Evolutionary conservation across 2,797 vertebrate species (phyloP).

Genomic region (Ataeniobius toweri): DNA sequence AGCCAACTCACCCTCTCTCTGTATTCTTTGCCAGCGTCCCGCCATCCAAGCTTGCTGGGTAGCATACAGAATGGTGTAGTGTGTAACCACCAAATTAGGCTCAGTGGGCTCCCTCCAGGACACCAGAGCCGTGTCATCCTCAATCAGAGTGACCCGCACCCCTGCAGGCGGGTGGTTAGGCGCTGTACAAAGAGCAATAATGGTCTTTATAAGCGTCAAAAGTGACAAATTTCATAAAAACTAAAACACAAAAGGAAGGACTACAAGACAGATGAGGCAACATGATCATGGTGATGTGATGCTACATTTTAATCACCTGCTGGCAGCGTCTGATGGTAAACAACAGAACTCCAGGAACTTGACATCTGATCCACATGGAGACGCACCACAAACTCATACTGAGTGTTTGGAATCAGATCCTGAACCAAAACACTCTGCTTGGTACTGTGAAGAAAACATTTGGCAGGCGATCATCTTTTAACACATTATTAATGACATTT

Average conservation of each 20-base stretch:
- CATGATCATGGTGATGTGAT: background rate
- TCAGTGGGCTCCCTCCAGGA: conserved; percentile 93
- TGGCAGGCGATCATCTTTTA: background rate
- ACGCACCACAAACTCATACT: conserved; percentile 95
- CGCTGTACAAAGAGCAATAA: conserved; percentile 73
- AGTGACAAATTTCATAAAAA: background rate
- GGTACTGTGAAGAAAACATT: conserved; percentile 74
- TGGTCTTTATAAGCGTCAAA: background rate
- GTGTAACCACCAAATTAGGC: conserved; percentile 84
- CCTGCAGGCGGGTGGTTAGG: conserved; percentile 88
- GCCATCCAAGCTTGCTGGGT: conserved; percentile 88
- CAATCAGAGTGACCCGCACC: conserved; percentile 91
- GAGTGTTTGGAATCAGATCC: conserved; percentile 88
- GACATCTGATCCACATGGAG: conserved; percentile 93
- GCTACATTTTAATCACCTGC: conserved; percentile 83
- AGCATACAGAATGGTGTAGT: conserved; percentile 92
- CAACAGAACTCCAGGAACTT: conserved; percentile 93
- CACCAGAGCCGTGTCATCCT: conserved; percentile 93
- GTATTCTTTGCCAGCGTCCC: conserved; percentile 90
- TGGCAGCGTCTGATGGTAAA: conserved; percentile 88
- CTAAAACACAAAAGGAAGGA: background rate
- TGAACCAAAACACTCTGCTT: conserved; percentile 87
- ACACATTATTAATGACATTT: background rate
- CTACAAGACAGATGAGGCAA: background rate
- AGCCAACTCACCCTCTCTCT: conserved; percentile 88